Percentiles rank a stretch among this genome's conserved stretches.
Evolutionary conservation across 2,888 invertebrate species (phyloP).

Genomic region (Trypoxylon attenuatum): DNA sequence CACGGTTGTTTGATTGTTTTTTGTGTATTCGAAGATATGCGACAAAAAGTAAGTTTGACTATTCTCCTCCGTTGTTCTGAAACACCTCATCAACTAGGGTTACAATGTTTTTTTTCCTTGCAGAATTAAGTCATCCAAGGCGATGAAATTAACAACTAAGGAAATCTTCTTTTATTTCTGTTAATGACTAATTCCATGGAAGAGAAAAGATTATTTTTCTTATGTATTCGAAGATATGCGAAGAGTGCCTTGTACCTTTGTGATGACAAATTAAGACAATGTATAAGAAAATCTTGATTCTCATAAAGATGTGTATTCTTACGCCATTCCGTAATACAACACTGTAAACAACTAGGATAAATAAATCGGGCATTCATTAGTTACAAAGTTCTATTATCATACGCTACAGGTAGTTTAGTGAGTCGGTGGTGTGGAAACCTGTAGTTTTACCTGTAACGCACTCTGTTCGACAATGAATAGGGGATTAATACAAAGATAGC

Average conservation of each 20-base stretch:
- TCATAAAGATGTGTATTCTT: neutral
- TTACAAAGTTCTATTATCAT: conserved; percentile 2
- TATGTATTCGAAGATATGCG: conserved; percentile 3
- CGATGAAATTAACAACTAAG: conserved; percentile 54
- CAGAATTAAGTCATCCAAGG: conserved; percentile 70
- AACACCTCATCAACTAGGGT: conserved; percentile 10
- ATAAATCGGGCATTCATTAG: conserved; percentile 3
- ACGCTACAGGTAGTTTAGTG: too few species aligned
- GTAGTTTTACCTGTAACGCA: too few species aligned
- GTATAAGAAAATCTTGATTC: too few species aligned
- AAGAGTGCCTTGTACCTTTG: too few species aligned
- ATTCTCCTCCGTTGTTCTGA: conserved; percentile 31
- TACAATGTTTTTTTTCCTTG: conserved; percentile 7
- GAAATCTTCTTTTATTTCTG: conserved; percentile 21
- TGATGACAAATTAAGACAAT: too few species aligned
- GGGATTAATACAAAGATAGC: too few species aligned
- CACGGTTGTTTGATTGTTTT: too few species aligned
- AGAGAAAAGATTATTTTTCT: conserved; percentile 19
- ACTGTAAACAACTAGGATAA: neutral
- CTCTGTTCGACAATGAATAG: too few species aligned
- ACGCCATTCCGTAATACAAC: too few species aligned
- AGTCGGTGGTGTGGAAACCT: too few species aligned
- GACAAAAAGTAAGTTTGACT: conserved; percentile 78
- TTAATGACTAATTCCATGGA: conserved; percentile 14
- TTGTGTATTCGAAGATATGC: too few species aligned